A percentile compares a stretch with the other conserved stretches of the same genome.
These are phyloP conservation scores for Stomorhina lunata DNA, from an alignment of 2,888 invertebrate genomes.

Conservation along the genomic window DNA sequence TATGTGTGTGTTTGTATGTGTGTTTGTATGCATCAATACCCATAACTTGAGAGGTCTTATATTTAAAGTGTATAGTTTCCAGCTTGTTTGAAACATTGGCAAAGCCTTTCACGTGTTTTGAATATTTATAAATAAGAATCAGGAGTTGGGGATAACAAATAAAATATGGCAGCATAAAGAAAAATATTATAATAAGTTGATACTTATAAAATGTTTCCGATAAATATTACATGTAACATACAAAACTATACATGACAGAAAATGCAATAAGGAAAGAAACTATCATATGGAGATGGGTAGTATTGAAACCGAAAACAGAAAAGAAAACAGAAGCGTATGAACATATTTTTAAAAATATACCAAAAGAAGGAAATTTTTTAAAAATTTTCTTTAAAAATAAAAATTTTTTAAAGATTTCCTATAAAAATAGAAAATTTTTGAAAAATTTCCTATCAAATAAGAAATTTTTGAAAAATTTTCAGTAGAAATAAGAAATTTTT, in stretches of 20 bases:
- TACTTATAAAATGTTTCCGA: conserved; percentile 12
- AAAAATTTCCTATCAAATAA: no score
- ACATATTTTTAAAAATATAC: no score
- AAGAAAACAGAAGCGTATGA: neutral
- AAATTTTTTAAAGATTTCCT: no score
- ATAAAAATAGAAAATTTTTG: no score
- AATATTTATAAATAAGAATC: conserved; percentile 52
- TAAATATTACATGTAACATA: neutral
- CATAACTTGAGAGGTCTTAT: conserved; percentile 37
- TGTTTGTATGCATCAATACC: neutral
- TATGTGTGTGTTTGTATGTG: neutral
- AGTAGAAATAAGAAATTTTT: no score
- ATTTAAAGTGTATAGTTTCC: neutral
- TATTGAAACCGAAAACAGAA: no score
- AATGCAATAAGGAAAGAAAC: neutral
- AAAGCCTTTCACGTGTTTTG: conserved; percentile 58
- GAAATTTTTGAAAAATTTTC: no score
- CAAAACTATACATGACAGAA: neutral
- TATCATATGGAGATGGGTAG: neutral
- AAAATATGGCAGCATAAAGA: conserved; percentile 22
- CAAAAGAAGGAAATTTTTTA: no score
- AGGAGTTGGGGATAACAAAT: neutral
- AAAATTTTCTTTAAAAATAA: no score
- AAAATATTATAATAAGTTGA: conserved; percentile 28
- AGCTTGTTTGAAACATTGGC: neutral